Base-by-base conservation (phyloP, 2,888 invertebrate species). In the Andrena fulva region DNA sequence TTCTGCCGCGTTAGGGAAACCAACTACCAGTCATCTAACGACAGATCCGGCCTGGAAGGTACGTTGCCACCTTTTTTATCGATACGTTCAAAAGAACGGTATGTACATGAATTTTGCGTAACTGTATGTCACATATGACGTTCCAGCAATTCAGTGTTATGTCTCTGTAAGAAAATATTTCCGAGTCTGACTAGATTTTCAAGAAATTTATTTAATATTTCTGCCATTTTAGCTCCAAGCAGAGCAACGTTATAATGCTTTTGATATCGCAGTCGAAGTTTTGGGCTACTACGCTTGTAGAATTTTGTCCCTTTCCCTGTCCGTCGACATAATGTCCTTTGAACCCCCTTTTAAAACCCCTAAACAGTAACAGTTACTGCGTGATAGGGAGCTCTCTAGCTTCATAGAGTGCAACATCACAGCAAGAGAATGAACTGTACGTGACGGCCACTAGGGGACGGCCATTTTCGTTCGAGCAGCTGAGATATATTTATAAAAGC, bases 301-400 rank as follows among this genome's bases (percentile, higher is more conserved):
- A 77, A 78, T 70, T 72, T 79, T 74, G 80, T 76, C 84, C 75
- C 79, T 80, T 85, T 63, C 76, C 76, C 42, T 64, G 59, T 42
- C 54, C 76, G 56, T 69, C 74, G 68, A 74, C 63, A 83, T 84
- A 87, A 88, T 85, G 78, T 85, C 87, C 79, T 88, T 87, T 77
- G 82, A 75, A 82, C 80, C 78, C 86, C 84, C 83, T 82, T 89
- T 87, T 87, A 89, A 88, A 88, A 84, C 80, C 84, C 80, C 76
- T 85, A 86, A 88, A 84, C 80, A 89, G 85, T 85, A 89, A 86
- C 87, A 78, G 88, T 87, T 85, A 82, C 84, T 77, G 71, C 12
- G 69, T 73, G 78, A 85, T 84, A 80, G 85, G 82, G 83, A 74
- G 79, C 80, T 83, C 85, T 83, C 87, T 67, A 60, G 80, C 70